Percentiles rank a stretch among this genome's conserved stretches.
Conservation (phyloP, 2,888 invertebrate genomes). For the Chesias legatella region DNA sequence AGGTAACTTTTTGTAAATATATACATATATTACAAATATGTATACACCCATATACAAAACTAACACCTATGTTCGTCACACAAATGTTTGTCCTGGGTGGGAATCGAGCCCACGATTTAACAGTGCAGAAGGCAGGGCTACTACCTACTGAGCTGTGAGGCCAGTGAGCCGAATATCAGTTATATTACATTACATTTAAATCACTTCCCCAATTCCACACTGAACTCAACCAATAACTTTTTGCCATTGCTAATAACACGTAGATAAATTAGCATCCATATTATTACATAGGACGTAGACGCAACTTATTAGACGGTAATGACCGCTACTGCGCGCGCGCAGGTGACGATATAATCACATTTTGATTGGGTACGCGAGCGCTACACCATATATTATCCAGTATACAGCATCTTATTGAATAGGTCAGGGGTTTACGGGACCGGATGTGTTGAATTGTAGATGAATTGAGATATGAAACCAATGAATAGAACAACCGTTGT, state of each 20-base stretch:
- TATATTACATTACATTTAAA: too few species aligned
- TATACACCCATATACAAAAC: too few species aligned
- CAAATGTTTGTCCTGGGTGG: too few species aligned
- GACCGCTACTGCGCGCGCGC: constrained; percentile 17
- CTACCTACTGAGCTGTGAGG: too few species aligned
- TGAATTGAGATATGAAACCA: neutral
- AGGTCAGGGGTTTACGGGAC: constrained; percentile 10
- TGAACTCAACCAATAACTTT: constrained; percentile 25
- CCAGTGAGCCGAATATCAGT: too few species aligned
- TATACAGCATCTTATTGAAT: constrained; percentile 17
- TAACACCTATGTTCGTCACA: too few species aligned
- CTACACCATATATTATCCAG: constrained; percentile 19
- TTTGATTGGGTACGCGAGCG: constrained; percentile 20
- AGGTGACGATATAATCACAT: constrained; percentile 24
- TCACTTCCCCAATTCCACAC: constrained; percentile 11
- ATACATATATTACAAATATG: too few species aligned
- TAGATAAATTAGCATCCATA: constrained; percentile 30
- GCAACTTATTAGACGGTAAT: constrained; percentile 9
- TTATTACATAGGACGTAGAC: too few species aligned
- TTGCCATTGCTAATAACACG: constrained; percentile 30
- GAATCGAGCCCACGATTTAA: too few species aligned
- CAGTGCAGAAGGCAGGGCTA: too few species aligned
- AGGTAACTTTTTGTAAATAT: too few species aligned
- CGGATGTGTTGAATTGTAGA: constrained; percentile 5
- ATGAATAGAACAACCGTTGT: too few species aligned